Base-by-base conservation (phyloP, 1,140 invertebrate species). In the Drosophila sucinea region DNA sequence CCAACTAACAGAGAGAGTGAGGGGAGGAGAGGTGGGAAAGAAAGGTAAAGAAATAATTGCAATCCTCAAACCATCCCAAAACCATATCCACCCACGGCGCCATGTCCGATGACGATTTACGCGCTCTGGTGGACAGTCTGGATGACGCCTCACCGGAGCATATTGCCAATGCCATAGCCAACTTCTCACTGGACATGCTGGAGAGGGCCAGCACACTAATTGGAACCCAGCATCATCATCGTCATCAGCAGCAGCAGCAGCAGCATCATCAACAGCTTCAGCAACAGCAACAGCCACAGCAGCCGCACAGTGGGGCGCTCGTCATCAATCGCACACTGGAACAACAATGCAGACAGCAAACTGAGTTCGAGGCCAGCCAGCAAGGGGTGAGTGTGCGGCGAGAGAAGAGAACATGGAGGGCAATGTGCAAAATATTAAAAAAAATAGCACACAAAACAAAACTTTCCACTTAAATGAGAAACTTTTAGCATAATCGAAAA, bases 151-250 rank as follows among this genome's bases (percentile, higher is more conserved):
- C 79, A 32, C 70, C 67, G 27, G 80, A 81, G 56, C 70, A 81
- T 35, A 62, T 83, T 60, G 78, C 70, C 54, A 82, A 75, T 64
- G 72, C 72, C 41, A 77, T 90, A 69, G 80, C 87, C 30, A 91
- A 89, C 75, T 89, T 89, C 63, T 91, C 89, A 56, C 55, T 89
- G 60, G 89, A 91, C 60, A 82, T 85, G 79, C 64, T 91, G 47
- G 70, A 90, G 58, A 71, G 74, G n/a, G 87, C 89, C 23, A 89
- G 78, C 47, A 73, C 77, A 62, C 70, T 81, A 77, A 81, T 91
- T 81, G 85, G 81, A 75, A 58, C 54, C 75, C 83, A 86, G 32
- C 81, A 74, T 72, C 61, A 67, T 27, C 71, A 70, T 64, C 23
- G 57, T 66, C 41, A 68, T 66, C 51, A 85, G 75, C 60, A 78